A percentile compares a stretch with the other conserved stretches of the same genome.
Evolutionary conservation across 2,888 invertebrate genomes (phyloP).

Genomic region (Corbicula japonica): DNA sequence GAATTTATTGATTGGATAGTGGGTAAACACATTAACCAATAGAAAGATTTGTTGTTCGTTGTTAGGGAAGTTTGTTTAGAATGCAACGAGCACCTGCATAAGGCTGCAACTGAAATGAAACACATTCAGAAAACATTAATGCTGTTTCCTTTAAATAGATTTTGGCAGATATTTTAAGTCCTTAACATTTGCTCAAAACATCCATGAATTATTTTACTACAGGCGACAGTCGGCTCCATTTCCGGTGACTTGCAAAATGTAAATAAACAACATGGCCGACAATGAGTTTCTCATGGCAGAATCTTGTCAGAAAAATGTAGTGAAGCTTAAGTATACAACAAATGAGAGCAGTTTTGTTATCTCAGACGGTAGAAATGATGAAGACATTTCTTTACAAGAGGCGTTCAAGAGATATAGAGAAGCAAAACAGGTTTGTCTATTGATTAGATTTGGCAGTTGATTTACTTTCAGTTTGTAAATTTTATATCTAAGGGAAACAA

Average conservation of each 20-base stretch:
- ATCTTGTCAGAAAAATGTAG: slow-evolving; percentile 17
- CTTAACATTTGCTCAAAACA: too few relatives aligned
- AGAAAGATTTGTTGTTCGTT: slow-evolving; percentile 15
- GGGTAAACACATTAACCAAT: slow-evolving; percentile 3
- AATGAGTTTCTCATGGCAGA: slow-evolving; percentile 40
- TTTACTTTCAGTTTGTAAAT: slow-evolving; percentile 36
- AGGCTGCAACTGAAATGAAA: neutral
- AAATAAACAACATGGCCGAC: slow-evolving; percentile 70
- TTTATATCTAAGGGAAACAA: slow-evolving; percentile 28
- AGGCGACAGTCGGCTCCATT: too few relatives aligned
- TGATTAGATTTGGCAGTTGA: slow-evolving; percentile 2
- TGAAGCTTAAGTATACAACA: slow-evolving; percentile 58
- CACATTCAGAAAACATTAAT: neutral
- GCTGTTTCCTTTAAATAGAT: neutral
- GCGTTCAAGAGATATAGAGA: slow-evolving; percentile 59
- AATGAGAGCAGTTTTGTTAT: neutral
- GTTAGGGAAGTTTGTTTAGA: slow-evolving; percentile 32
- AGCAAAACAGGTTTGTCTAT: slow-evolving; percentile 60
- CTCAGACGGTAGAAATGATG: slow-evolving; percentile 18
- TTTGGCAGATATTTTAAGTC: too few relatives aligned
- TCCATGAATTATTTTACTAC: too few relatives aligned
- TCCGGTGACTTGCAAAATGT: slow-evolving; percentile 34
- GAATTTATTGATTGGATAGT: slow-evolving; percentile 18
- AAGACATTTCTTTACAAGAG: slow-evolving; percentile 54
- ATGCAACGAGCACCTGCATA: slow-evolving; percentile 10